phyloP scores from a whole-genome alignment of 2,888 invertebrate genomes.

The Cerastis leucographa region DNA sequence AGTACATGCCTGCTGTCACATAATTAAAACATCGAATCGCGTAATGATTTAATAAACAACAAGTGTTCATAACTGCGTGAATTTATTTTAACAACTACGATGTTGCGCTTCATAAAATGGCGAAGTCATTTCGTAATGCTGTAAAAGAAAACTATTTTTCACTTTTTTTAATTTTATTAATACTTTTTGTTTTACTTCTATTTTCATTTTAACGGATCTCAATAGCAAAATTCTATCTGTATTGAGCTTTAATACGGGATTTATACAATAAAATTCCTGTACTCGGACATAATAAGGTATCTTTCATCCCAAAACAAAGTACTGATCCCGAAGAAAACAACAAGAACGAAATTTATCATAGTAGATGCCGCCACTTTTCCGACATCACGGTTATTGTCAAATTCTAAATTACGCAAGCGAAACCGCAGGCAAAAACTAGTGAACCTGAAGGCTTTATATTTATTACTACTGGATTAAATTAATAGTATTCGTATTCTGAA shows the following conservation, averaged over 20 bases:
- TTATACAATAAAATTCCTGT: neutral
- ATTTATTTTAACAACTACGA: constrained; percentile 39
- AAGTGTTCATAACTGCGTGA: constrained; percentile 21
- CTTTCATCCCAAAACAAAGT: too few relatives aligned
- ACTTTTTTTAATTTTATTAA: constrained; percentile 19
- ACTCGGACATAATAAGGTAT: too few relatives aligned
- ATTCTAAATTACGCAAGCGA: too few relatives aligned
- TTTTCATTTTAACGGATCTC: neutral
- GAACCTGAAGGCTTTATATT: neutral
- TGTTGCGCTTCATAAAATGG: constrained; percentile 31
- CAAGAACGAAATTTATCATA: too few relatives aligned
- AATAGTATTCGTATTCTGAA: neutral
- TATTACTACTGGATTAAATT: neutral
- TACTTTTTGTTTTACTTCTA: neutral
- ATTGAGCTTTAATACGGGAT: neutral
- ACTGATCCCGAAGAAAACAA: too few relatives aligned
- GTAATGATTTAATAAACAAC: constrained; percentile 23
- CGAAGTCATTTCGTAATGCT: constrained; percentile 12
- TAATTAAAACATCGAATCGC: constrained; percentile 53
- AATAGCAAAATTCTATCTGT: constrained; percentile 9
- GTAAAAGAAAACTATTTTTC: constrained; percentile 19
- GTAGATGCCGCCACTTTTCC: too few relatives aligned
- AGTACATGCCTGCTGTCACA: constrained; percentile 6
- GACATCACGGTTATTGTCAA: too few relatives aligned
- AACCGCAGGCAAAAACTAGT: too few relatives aligned